Percentiles rank a stretch among this genome's conserved stretches.
These are phyloP conservation scores for Hydra vulgaris DNA, from an alignment of 30 jellyfish, hydroid and myxozoan species.

Conservation along the genomic window DNA sequence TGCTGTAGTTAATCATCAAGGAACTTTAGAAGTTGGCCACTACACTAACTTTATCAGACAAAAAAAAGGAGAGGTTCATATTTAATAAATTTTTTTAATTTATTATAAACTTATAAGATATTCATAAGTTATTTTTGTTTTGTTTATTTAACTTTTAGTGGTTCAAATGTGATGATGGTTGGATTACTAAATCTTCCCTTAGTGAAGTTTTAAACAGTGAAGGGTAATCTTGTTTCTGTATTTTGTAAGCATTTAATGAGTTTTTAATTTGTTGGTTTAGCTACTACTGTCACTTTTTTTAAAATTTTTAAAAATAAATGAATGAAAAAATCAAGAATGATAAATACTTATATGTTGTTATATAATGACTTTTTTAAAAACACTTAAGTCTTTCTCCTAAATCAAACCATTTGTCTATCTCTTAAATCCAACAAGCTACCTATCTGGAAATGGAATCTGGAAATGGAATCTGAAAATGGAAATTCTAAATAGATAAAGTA, in stretches of 20 bases:
- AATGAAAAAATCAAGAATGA: too few relatives aligned
- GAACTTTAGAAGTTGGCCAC: conserved; percentile 96
- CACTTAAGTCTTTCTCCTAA: too few relatives aligned
- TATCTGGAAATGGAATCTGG: too few relatives aligned
- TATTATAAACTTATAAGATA: background rate
- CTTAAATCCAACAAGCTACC: too few relatives aligned
- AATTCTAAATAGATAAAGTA: too few relatives aligned
- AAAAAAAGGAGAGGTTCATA: conserved; percentile 65
- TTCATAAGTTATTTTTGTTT: background rate
- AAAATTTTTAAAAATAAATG: too few relatives aligned
- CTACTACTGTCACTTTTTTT: too few relatives aligned
- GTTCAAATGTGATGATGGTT: conserved; percentile 97
- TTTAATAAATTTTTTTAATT: background rate
- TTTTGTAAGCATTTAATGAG: background rate
- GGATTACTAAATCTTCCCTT: conserved; percentile 83
- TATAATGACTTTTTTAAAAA: too few relatives aligned
- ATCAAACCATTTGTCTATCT: too few relatives aligned
- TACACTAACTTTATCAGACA: conserved; percentile 84
- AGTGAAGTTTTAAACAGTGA: conserved; percentile 80
- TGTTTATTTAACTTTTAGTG: conserved; percentile 36
- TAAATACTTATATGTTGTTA: too few relatives aligned
- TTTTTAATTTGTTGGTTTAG: too few relatives aligned
- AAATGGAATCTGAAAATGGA: too few relatives aligned
- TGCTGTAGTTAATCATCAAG: conserved; percentile 96
- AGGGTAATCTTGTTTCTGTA: conserved; percentile 48